Conservation (phyloP, 2,113 vertebrate genomes). For the Sigmodon hispidus region DNA sequence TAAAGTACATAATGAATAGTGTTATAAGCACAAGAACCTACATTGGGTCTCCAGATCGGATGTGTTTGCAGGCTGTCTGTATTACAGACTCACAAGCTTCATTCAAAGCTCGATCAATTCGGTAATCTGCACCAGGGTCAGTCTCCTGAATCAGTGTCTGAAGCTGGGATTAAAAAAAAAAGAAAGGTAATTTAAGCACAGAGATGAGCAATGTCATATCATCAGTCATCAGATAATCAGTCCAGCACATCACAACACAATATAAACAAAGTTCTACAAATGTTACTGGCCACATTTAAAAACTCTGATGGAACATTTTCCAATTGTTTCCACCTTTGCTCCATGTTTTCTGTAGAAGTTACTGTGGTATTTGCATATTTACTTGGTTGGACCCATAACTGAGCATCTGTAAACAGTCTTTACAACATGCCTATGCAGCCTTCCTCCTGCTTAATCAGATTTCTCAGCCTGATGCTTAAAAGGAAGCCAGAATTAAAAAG, state of each 20-base stretch:
- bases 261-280: neutral
- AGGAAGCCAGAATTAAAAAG: neutral
- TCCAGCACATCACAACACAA: neutral
- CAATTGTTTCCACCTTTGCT: neutral
- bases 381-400: neutral
- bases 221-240: slow-evolving; percentile 7
- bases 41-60: slow-evolving; percentile 97
- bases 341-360: neutral
- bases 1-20: slow-evolving; percentile 17
- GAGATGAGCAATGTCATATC: neutral
- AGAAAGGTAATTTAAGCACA: slow-evolving; percentile 52
- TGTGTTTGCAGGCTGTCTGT: slow-evolving; percentile 98
- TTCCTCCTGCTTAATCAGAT: slow-evolving; percentile 9
- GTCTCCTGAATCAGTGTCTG: slow-evolving; percentile 96
- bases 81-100: slow-evolving; percentile 98
- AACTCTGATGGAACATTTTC: neutral
- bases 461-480: neutral
- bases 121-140: slow-evolving; percentile 96
- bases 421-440: neutral
- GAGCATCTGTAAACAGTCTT: neutral
- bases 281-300: neutral
- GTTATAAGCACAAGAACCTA: slow-evolving; percentile 83
- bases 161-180: slow-evolving; percentile 85
- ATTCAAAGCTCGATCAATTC: slow-evolving; percentile 96
- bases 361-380: neutral